A percentile compares a stretch with the other conserved stretches of the same genome.
These are phyloP conservation scores for Ceraclea dissimilis DNA, from an alignment of 2,888 invertebrate species.

Conservation along the genomic window DNA sequence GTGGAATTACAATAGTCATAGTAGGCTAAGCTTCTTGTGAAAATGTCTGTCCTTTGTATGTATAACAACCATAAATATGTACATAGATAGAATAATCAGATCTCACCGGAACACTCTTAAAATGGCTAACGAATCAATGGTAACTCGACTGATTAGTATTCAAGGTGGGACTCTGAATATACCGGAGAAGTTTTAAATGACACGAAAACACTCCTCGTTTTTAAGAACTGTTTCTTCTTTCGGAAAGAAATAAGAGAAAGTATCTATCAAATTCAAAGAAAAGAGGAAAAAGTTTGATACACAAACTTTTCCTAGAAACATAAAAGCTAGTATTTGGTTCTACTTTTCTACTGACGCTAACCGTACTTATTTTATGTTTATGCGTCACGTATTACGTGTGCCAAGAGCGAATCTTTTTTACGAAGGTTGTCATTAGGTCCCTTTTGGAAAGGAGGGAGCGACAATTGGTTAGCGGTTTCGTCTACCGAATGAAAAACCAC, in stretches of 20 bases:
- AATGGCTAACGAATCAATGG: too few species aligned
- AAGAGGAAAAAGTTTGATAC: neutral
- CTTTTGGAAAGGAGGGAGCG: slow-evolving; percentile 13
- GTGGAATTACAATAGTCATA: too few species aligned
- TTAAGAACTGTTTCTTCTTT: neutral
- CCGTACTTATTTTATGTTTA: neutral
- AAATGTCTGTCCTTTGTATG: too few species aligned
- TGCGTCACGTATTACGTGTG: neutral
- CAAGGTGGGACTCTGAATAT: slow-evolving; percentile 10
- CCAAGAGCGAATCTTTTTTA: slow-evolving; percentile 16
- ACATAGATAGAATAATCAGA: too few species aligned
- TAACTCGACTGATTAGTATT: neutral
- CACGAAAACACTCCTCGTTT: slow-evolving; percentile 19
- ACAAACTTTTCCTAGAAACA: neutral
- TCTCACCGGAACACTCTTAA: too few species aligned
- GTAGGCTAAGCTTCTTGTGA: too few species aligned
- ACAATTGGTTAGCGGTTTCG: slow-evolving; percentile 22
- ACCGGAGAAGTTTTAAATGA: slow-evolving; percentile 20
- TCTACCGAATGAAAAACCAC: slow-evolving; percentile 8
- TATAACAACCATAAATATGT: too few species aligned
- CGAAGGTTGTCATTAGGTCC: slow-evolving; percentile 23
- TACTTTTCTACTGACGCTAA: neutral
- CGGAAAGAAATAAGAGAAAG: neutral
- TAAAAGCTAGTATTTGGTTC: neutral
- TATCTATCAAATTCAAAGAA: neutral